A percentile compares a stretch with the other conserved stretches of the same genome.
These are phyloP conservation scores for Pelmatolapia mariae DNA, from an alignment of 2,113 vertebrate species.

Conservation along the genomic window DNA sequence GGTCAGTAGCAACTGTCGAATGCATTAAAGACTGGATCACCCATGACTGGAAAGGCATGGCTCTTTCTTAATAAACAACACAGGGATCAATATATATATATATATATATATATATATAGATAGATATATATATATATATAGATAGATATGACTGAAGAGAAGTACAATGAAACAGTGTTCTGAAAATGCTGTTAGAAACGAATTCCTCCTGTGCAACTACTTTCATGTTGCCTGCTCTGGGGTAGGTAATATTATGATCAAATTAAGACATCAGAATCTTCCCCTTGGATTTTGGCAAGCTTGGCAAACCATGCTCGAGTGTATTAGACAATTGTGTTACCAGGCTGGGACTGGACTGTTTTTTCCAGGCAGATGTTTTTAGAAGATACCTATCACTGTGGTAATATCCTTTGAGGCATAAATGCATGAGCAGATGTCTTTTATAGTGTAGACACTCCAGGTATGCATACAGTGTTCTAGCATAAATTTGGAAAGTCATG, in stretches of 20 bases:
- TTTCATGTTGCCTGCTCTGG: not conserved
- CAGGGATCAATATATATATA: not conserved
- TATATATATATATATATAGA: not conserved
- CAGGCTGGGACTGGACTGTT: constrained; percentile 8
- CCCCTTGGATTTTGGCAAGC: constrained; percentile 9
- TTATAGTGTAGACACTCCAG: not conserved
- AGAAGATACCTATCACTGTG: constrained; percentile 31
- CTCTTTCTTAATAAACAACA: not conserved
- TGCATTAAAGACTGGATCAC: not conserved
- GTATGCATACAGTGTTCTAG: not conserved
- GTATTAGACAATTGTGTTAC: constrained; percentile 42
- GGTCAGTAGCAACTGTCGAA: not conserved
- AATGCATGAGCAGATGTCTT: constrained; percentile 53
- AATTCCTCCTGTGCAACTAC: not conserved
- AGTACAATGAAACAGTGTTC: not conserved
- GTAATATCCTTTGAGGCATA: constrained; percentile 39
- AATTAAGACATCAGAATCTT: constrained; percentile 44
- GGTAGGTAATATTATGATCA: constrained; percentile 15
- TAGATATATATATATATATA: not conserved
- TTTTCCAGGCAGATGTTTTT: constrained; percentile 49
- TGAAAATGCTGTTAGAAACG: not conserved
- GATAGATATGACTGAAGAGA: not conserved
- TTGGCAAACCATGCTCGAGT: not conserved
- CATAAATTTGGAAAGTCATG: not conserved
- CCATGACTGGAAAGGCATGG: not conserved